Conservation (phyloP, 2,888 invertebrate genomes). For the Lasius fuliginosus region DNA sequence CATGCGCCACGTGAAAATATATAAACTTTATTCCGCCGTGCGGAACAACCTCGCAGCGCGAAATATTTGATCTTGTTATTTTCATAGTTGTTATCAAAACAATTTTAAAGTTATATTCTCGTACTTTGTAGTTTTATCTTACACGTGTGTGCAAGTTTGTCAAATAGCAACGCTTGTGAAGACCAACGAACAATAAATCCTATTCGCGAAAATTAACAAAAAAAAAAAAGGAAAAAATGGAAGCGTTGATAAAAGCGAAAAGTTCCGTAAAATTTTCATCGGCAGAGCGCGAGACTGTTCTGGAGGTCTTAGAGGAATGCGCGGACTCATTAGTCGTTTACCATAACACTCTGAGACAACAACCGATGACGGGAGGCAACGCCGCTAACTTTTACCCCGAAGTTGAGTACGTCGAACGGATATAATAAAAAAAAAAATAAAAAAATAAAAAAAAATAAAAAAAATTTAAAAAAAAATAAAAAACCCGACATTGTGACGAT, state of each 20-base stretch:
- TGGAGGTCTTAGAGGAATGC: constrained; percentile 79
- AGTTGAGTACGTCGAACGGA: constrained; percentile 57
- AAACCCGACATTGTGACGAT: background rate
- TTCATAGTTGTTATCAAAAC: background rate
- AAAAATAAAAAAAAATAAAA: too few species aligned
- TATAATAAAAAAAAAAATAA: constrained; percentile 14
- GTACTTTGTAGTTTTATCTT: background rate
- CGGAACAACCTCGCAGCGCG: background rate
- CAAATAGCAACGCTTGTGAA: background rate
- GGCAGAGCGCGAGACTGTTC: constrained; percentile 70
- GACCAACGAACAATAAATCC: background rate
- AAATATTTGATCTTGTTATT: background rate
- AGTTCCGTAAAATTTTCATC: constrained; percentile 50
- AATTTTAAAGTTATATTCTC: background rate
- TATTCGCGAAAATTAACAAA: background rate
- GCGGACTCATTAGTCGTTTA: constrained; percentile 80
- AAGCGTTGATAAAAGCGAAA: constrained; percentile 44
- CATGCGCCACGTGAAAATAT: background rate
- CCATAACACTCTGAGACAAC: constrained; percentile 77
- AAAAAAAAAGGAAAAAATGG: constrained; percentile 19
- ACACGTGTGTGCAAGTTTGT: background rate
- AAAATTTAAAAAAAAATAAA: constrained; percentile 30
- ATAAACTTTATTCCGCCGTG: background rate
- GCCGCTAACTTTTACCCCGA: constrained; percentile 46
- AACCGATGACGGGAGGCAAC: constrained; percentile 63